Percentiles rank a stretch among this genome's conserved stretches.
These are phyloP conservation scores for Malurus leucopterus DNA, from an alignment of 2,797 vertebrate species.

Conservation along the genomic window DNA sequence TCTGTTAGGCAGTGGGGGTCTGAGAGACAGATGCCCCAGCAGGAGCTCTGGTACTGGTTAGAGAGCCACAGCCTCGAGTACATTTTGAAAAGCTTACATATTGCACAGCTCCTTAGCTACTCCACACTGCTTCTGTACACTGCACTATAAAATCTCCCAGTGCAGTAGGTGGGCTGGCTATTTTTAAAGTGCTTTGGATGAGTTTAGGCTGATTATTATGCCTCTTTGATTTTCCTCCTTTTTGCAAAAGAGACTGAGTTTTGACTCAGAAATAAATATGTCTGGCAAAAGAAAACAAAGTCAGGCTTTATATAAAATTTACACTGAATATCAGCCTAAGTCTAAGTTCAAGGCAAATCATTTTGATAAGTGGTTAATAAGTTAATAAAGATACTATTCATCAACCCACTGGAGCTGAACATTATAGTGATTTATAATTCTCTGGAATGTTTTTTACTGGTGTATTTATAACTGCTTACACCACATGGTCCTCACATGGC, in stretches of 20 bases:
- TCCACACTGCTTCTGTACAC: slow-evolving; percentile 36
- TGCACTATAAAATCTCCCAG: slow-evolving; percentile 48
- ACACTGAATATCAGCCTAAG: not conserved
- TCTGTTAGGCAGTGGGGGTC: not conserved
- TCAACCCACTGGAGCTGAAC: not conserved
- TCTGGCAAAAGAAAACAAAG: slow-evolving; percentile 35
- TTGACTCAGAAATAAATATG: slow-evolving; percentile 31
- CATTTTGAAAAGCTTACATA: slow-evolving; percentile 29
- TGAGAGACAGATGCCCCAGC: not conserved
- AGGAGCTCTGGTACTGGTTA: not conserved
- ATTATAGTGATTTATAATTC: slow-evolving; percentile 40
- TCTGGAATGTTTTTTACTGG: slow-evolving; percentile 43
- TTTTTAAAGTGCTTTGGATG: slow-evolving; percentile 67
- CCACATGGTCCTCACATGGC: slow-evolving; percentile 47
- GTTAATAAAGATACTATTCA: slow-evolving; percentile 42
- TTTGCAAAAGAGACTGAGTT: slow-evolving; percentile 30
- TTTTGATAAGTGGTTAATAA: slow-evolving; percentile 48
- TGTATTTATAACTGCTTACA: slow-evolving; percentile 54
- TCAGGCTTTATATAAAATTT: slow-evolving; percentile 27
- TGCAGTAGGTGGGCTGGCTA: slow-evolving; percentile 63
- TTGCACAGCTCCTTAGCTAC: slow-evolving; percentile 17
- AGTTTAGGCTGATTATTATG: slow-evolving; percentile 72
- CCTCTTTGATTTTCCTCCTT: slow-evolving; percentile 34
- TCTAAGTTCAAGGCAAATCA: not conserved
- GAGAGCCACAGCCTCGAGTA: not conserved